These are phyloP conservation scores for Hyla sarda DNA, from an alignment of 2,113 vertebrate genomes.

Conservation along the genomic window DNA sequence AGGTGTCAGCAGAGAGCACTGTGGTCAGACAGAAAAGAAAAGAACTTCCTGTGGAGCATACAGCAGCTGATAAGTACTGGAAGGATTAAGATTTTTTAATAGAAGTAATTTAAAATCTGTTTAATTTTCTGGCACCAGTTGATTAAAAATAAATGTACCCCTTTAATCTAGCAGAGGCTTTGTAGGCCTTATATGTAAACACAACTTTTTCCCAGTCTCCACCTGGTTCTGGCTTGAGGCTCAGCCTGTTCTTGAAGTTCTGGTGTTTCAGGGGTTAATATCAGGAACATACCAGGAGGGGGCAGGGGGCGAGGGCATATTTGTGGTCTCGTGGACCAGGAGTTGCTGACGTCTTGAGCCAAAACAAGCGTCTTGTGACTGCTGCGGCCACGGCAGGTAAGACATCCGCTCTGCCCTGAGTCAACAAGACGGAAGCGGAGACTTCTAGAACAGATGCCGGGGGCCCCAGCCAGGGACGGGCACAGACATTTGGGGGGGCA, in stretches of 20 bases:
- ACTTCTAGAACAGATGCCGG: neutral
- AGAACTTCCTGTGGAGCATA: too few species aligned
- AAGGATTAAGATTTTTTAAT: too few species aligned
- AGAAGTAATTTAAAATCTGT: too few species aligned
- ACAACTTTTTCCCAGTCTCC: neutral
- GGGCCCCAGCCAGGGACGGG: too few species aligned
- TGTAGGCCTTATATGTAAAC: too few species aligned
- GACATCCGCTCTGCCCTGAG: neutral
- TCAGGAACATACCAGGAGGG: neutral
- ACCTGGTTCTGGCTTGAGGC: neutral
- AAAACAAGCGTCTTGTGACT: conserved; percentile 5
- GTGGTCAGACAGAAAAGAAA: too few species aligned
- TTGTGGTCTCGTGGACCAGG: conserved; percentile 15
- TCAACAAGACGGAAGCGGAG: neutral
- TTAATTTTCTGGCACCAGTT: too few species aligned
- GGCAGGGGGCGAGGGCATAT: neutral
- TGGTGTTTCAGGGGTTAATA: neutral
- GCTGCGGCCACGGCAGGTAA: neutral
- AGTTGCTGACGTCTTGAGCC: neutral
- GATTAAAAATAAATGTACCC: too few species aligned
- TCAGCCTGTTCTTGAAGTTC: neutral
- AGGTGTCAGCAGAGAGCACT: too few species aligned
- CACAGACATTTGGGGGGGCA: too few species aligned
- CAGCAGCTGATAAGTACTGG: too few species aligned
- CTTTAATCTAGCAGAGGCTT: too few species aligned